Evolutionary conservation across 2,888 invertebrate genomes (phyloP).

Genomic region (Eristalinus aeneus): DNA sequence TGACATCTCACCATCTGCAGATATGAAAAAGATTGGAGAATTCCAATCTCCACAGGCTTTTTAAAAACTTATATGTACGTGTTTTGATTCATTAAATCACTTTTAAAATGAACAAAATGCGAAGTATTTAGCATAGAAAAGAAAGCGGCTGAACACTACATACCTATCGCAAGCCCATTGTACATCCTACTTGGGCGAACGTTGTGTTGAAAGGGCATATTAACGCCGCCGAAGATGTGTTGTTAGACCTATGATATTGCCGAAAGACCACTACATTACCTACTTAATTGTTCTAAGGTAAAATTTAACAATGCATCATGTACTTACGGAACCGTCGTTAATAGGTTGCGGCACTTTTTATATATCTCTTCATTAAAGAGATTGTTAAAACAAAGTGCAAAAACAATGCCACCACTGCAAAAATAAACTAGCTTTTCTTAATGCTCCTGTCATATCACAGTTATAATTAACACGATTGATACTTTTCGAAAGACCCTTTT

Average conservation of each 20-base stretch:
- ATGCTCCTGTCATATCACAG: too few species aligned
- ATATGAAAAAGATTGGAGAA: not conserved
- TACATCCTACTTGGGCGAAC: constrained; percentile 40
- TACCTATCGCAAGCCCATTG: not conserved
- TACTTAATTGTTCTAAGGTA: constrained; percentile 31
- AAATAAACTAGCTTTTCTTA: too few species aligned
- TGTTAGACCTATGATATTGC: constrained; percentile 48
- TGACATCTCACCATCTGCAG: not conserved
- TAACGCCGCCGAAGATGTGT: constrained; percentile 33
- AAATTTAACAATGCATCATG: not conserved
- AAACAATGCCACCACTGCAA: too few species aligned
- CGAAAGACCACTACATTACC: constrained; percentile 40
- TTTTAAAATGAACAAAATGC: not conserved
- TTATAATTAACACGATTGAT: too few species aligned
- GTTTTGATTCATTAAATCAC: not conserved
- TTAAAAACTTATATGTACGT: not conserved
- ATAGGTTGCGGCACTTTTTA: too few species aligned
- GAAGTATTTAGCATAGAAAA: not conserved
- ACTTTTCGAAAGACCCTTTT: too few species aligned
- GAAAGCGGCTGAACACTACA: not conserved
- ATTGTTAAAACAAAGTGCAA: not conserved
- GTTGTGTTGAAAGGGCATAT: not conserved
- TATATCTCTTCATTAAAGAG: too few species aligned
- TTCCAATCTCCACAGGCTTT: constrained; percentile 3
- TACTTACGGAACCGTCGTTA: too few species aligned